phyloP scores from a whole-genome alignment of 2,797 vertebrate species.

The Neosilurus hyrtlii region DNA sequence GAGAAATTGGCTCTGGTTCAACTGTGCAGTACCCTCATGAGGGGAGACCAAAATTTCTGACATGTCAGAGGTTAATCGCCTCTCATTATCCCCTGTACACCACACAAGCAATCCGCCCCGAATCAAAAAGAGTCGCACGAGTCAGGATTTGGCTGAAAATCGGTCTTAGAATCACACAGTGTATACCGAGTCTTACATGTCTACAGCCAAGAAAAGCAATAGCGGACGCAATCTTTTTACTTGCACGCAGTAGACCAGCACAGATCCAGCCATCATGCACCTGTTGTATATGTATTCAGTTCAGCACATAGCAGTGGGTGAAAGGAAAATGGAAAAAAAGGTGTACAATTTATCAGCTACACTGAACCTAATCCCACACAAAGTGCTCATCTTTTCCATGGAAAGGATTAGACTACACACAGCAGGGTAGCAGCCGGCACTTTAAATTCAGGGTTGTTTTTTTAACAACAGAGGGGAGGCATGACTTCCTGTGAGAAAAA shows the following conservation, averaged over 20 bases:
- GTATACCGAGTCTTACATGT: too few relatives aligned
- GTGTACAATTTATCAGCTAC: background rate
- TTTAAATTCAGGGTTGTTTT: conserved; percentile 5
- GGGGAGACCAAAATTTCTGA: too few relatives aligned
- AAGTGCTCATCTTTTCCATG: conserved; percentile 17
- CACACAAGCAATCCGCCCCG: too few relatives aligned
- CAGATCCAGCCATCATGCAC: background rate
- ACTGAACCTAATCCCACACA: conserved; percentile 14
- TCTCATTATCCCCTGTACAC: too few relatives aligned
- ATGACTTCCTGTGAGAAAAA: conserved; percentile 25
- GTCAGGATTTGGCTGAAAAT: too few relatives aligned
- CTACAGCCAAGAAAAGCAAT: background rate
- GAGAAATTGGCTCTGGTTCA: too few relatives aligned
- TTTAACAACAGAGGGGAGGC: background rate
- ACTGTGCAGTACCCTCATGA: too few relatives aligned
- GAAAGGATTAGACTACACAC: conserved; percentile 27
- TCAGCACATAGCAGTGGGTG: conserved; percentile 5
- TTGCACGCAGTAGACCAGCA: conserved; percentile 1
- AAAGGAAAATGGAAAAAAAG: background rate
- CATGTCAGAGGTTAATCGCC: too few relatives aligned
- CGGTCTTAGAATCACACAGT: too few relatives aligned
- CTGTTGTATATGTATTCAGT: conserved; percentile 5
- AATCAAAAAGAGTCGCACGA: too few relatives aligned
- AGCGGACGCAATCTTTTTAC: background rate
- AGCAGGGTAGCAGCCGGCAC: conserved; percentile 2